Evolutionary conservation across 2,888 invertebrate species (phyloP), one percentile per base, ranked within the genome.

Genomic region (Xestia sexstrigata): DNA sequence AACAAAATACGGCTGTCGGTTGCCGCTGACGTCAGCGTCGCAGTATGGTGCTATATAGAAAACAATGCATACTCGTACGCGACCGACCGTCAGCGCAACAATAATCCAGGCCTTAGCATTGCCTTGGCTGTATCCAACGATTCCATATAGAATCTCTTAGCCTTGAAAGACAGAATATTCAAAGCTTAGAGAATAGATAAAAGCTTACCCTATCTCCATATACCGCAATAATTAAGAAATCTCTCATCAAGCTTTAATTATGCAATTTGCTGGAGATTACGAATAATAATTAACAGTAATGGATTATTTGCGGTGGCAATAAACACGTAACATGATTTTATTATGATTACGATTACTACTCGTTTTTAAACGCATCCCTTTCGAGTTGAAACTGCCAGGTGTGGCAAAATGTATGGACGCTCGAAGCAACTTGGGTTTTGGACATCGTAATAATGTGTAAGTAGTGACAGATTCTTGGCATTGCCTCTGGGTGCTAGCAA

Each of bases 401-500:
- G 70, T 72, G 47, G 58, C 42, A 39, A 68, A 74, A 78, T 30
- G 15, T 82, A 71, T 72, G 60, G 83, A 23, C 35, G 49, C 15
- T 49, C 7, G 45, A 65, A 69, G 45, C 63, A 39, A 67, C 63
- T 15, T 23, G 45, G 23, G 8, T 70, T 70, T 78, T 71, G 79
- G 76, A 76, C 70, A 82, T 79, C 65, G 68, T 74, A 84, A 84
- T 83, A 84, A 81, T 74, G 77, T 67, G 68, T 69, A 52, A 60
- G 84, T 67, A 69, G 69, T 70, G 77, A 83, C 83, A 78, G 83
- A 68, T 80, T 74, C 74, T 78, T 80, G 73, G 78, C 80, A 75
- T 77, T 52, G 74, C 83, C 76, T 81, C 62, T 69, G 84, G 80
- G 71, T n/a, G 68, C 49, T 69, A 69, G 63, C 58, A 83, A 83